Base-by-base conservation (phyloP, 2,888 invertebrate genomes). In the Cosmorhoe ocellata region DNA sequence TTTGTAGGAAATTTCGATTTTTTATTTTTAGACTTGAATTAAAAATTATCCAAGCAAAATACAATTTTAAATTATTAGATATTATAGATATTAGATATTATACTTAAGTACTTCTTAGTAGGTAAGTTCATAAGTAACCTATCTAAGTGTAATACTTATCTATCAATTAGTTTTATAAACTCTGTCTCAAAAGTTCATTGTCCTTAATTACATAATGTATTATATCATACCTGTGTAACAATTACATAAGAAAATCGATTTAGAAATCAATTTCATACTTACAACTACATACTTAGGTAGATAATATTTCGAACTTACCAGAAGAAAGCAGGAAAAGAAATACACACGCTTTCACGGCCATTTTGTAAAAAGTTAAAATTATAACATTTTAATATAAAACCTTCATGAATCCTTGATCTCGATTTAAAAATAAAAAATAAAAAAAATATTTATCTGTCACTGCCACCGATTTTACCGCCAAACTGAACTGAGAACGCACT, bases 401-500 rank as follows among this genome's bases (percentile, higher is more conserved):
- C 63, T 58, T 56, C 52, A 58, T 43, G 52, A 47, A 55, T 56
- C 56, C 60, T 59, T 56, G 44, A 36, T 43, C 39, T 49, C 36
- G 36, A 54, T 52, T 54, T 47, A 55, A 63, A 64, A 57, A 50
- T 34, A 49, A 31, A n/a, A 43, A 44, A 51, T 56, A 46, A 57
- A 69, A 68, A 69, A 66, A 58, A 7, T 24, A 24, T 56, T 40
- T 51, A 70, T 67, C 72, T 73, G 71, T 74, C 74, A 67, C 59
- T 59, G 62, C 55, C 33, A 56, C 67, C 39, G 62, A 69, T 67
- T 82, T 84, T 83, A 66, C 79, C 86, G 84, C 83, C 81, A 86
- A 84, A 87, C 87, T 87, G 76, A 81, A 63, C 68, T 56, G 58
- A 62, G 67, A 72, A 66, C 68, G 58, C 63, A 68, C 65, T 64